Evolutionary conservation across 2,888 invertebrate species (phyloP), one percentile per base, ranked within the genome.

Genomic region (Odontothrips loti): DNA sequence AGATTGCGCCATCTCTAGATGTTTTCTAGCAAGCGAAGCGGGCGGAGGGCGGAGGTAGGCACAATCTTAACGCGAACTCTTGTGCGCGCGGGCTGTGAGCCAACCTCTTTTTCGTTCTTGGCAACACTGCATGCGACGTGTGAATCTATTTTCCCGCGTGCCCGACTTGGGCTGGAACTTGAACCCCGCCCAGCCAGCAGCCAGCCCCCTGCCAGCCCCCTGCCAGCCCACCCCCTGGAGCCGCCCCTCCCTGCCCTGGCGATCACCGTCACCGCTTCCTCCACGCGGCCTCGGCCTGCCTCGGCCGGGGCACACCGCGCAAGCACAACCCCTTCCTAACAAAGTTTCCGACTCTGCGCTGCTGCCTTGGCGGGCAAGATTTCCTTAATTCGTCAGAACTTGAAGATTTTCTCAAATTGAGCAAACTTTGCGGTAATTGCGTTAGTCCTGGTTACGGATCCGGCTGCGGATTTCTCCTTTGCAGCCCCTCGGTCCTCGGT

Each of bases 401-500:
- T 75, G 68, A 75, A 75, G 68, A 75, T 75, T 75, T 75, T 75
- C 68, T 75, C 68, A 75, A 75, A 75, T 75, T 75, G 68, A 75
- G 68, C 68, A 75, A 75, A 75, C 68, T 75, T 75, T 75, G 68
- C 10, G 23, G 68, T 75, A 75, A 75, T 75, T 75, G 27, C 68
- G 68, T 75, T 75, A 75, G 68, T 75, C 68, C 68, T 75, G 68
- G 68, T 75, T 75, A 75, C 68, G 68, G 27, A 75, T 75, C 68
- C 68, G 27, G 27, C 23, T 12, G 12, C 27, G 23, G 27, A 58
- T 58, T 27, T 80, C 47, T 79, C 75, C 80, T 79, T 80, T 47
- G 29, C 79, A 15, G 48, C 80, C 20, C 48, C 78, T 17, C 17
- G 15, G n/a, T 23, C 27, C 29, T n/a, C 83, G 82, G 82, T 82